A percentile compares a stretch with the other conserved stretches of the same genome.
Evolutionary conservation across 1,140 invertebrate genomes (phyloP).

Genomic region (Dolichoris vasculosae): DNA sequence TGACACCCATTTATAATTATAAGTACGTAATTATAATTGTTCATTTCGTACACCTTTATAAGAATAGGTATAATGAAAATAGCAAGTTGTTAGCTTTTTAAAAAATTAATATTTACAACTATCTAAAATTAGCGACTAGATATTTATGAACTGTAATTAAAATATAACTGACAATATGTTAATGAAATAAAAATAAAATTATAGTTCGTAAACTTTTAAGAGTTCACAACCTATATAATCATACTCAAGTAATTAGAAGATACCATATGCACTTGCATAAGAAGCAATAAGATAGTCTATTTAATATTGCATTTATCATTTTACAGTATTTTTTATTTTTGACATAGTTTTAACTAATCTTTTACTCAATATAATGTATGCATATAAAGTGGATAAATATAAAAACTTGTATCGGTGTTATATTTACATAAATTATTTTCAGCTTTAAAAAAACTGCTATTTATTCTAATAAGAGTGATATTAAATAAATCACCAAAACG

Average conservation of each 20-base stretch:
- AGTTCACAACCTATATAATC: not conserved
- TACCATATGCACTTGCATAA: not conserved
- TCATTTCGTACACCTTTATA: not conserved
- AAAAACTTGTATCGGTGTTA: not conserved
- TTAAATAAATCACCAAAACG: too few species aligned
- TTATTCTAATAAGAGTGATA: too few species aligned
- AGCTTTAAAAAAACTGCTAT: too few species aligned
- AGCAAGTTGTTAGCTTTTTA: too few species aligned
- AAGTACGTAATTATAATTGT: too few species aligned
- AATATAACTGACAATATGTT: not conserved
- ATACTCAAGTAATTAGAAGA: constrained; percentile 14
- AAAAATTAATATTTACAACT: not conserved
- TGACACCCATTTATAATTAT: not conserved
- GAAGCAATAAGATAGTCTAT: not conserved
- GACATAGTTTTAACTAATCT: not conserved
- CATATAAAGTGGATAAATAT: not conserved
- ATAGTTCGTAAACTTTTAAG: not conserved
- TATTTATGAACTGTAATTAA: not conserved
- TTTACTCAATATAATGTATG: not conserved
- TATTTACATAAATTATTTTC: too few species aligned
- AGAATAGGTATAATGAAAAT: not conserved
- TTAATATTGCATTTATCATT: not conserved
- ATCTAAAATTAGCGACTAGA: not conserved
- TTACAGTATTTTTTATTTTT: not conserved
- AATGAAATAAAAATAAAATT: constrained; percentile 7